phyloP scores from a whole-genome alignment of 2,888 invertebrate species.

The Epinotia ramella region DNA sequence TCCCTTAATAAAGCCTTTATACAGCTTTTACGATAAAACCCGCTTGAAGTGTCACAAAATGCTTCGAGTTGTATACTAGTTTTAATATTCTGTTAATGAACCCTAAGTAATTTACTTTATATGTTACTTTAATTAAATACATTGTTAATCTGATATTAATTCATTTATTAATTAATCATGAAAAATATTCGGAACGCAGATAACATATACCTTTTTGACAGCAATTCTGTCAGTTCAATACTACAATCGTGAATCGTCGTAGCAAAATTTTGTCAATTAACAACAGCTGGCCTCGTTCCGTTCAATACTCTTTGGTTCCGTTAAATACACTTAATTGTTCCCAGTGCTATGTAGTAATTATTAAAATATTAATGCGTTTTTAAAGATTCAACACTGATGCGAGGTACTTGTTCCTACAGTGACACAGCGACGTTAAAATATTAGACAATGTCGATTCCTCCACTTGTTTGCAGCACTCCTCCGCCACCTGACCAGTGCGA shows the following conservation, averaged over 20 bases:
- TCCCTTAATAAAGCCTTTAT: too few relatives aligned
- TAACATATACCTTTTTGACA: constrained; percentile 37
- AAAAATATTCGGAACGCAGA: constrained; percentile 23
- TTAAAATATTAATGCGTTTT: constrained; percentile 2
- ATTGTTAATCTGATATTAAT: not conserved
- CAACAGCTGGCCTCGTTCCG: constrained; percentile 75
- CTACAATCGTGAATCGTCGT: constrained; percentile 55
- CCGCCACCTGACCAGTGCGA: constrained; percentile 88
- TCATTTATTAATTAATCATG: not conserved
- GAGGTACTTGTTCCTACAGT: constrained; percentile 53
- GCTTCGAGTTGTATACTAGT: too few relatives aligned
- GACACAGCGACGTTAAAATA: constrained; percentile 49
- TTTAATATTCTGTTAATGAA: too few relatives aligned
- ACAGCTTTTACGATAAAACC: too few relatives aligned
- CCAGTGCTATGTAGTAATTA: constrained; percentile 43
- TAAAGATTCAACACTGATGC: constrained; percentile 28
- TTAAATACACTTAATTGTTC: constrained; percentile 48
- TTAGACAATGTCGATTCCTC: constrained; percentile 86
- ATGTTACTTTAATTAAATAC: too few relatives aligned
- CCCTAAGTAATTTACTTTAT: too few relatives aligned
- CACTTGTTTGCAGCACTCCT: constrained; percentile 87
- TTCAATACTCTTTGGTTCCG: constrained; percentile 52
- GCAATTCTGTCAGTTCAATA: constrained; percentile 44
- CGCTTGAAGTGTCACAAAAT: too few relatives aligned
- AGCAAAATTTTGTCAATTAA: constrained; percentile 72